phyloP scores from a whole-genome alignment of 2,888 invertebrate genomes.

The Ophioninae sp. region DNA sequence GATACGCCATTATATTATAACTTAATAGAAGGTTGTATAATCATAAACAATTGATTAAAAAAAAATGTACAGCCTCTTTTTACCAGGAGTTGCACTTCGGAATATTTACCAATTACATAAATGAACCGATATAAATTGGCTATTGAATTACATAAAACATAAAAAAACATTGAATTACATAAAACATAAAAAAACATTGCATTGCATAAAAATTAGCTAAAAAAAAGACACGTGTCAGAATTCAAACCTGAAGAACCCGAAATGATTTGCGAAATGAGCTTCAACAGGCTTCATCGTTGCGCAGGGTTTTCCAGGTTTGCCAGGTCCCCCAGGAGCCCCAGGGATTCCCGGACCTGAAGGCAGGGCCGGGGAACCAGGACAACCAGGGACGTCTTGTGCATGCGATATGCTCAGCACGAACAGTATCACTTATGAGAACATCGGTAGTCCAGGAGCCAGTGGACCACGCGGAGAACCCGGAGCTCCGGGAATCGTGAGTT shows the following conservation, averaged over 20 bases:
- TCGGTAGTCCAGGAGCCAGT: conserved; percentile 81
- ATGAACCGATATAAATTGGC: no score
- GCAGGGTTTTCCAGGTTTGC: conserved; percentile 76
- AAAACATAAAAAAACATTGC: neutral
- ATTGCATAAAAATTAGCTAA: neutral
- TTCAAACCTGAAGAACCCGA: neutral
- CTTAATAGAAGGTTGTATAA: no score
- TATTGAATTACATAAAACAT: no score
- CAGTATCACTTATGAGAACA: conserved; percentile 67
- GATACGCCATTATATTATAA: no score
- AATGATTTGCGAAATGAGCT: neutral
- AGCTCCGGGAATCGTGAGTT: conserved; percentile 82
- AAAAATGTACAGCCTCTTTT: no score
- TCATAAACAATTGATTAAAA: no score
- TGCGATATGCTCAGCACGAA: conserved; percentile 72
- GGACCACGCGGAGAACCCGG: conserved; percentile 84
- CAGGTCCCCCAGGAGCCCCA: conserved; percentile 79
- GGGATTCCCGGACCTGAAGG: conserved; percentile 80
- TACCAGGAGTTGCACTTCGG: no score
- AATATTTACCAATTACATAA: no score
- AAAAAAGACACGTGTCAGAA: neutral
- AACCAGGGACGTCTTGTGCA: conserved; percentile 79
- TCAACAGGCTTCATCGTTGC: conserved; percentile 2
- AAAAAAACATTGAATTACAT: no score
- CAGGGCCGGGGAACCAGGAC: conserved; percentile 80